A percentile compares a stretch with the other conserved stretches of the same genome.
Conservation (phyloP, 2,113 vertebrate species). For the Gallinago undulata region DNA sequence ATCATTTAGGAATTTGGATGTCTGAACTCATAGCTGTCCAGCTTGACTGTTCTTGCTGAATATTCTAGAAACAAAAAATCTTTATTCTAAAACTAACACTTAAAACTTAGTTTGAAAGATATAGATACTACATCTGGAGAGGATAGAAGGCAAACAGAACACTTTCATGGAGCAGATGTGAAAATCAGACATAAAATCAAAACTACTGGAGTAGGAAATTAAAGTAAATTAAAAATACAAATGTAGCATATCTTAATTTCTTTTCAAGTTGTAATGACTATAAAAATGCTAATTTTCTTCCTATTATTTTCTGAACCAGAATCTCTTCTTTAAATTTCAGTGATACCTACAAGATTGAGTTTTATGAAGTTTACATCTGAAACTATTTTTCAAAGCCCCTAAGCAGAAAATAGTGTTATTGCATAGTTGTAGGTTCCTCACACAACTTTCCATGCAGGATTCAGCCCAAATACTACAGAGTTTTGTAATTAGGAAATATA, state of each 20-base stretch:
- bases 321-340: background rate
- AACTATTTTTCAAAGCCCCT: background rate
- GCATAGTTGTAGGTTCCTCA: background rate
- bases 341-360: background rate
- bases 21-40: background rate
- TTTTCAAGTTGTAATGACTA: background rate
- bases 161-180: background rate
- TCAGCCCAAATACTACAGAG: background rate
- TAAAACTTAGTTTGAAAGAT: background rate
- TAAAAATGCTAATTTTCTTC: background rate
- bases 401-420: background rate
- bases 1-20: background rate
- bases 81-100: background rate
- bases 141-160: background rate
- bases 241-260: background rate
- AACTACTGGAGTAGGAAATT: background rate
- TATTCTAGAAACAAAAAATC: background rate
- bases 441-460: background rate
- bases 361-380: background rate
- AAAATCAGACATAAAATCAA: background rate
- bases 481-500: background rate
- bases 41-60: background rate
- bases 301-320: background rate
- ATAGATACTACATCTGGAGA: background rate
- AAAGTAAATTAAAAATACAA: background rate